Evolutionary conservation across 1,140 invertebrate genomes (phyloP), one percentile per base, ranked within the genome.

Genomic region (Drosophila nigrodunni): DNA sequence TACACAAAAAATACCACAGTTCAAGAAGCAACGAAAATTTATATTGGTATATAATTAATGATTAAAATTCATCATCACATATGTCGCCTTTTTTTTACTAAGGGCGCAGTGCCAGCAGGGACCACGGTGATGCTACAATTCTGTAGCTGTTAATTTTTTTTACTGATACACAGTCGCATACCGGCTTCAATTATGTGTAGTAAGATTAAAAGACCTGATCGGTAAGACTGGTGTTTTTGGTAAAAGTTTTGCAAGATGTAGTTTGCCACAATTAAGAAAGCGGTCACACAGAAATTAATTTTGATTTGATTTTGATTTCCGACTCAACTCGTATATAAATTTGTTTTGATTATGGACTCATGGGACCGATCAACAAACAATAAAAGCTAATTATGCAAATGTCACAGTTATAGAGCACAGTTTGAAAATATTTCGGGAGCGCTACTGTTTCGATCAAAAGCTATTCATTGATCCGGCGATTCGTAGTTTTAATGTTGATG

Each of bases 371-470:
- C 47, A 49, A 54, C 21, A 37, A 62, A 80, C 80, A 89, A 81
- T 89, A 89, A 89, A 89, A 77, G 44, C 64, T 85, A 89, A 85
- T 85, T 89, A 89, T 88, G 83, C 88, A 85, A 89, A 89, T 89
- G 78, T 85, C 80, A 81, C 77, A 82, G 78, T 64, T 47, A 57
- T 54, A 52, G 50, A 52, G 34, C 13, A 55, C 50, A 44, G 30
- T 66, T 43, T 11, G 10, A 60, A 18, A 8, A 58, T 34, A 44
- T 49, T 74, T 67, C 67, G 52, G 58, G 52, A 81, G 41, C 47
- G 35, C 66, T 67, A 74, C 68, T 80, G 78, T 80, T 70, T 69
- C 44, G 54, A 39, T 25, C 44, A 47, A 74, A 44, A 46, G 9
- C 25, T 37, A 52, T 46, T 52, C 21, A 62, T 75, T 25, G 54